These are phyloP conservation scores for Tetrao urogallus DNA, from an alignment of 2,113 vertebrate genomes.

Conservation along the genomic window DNA sequence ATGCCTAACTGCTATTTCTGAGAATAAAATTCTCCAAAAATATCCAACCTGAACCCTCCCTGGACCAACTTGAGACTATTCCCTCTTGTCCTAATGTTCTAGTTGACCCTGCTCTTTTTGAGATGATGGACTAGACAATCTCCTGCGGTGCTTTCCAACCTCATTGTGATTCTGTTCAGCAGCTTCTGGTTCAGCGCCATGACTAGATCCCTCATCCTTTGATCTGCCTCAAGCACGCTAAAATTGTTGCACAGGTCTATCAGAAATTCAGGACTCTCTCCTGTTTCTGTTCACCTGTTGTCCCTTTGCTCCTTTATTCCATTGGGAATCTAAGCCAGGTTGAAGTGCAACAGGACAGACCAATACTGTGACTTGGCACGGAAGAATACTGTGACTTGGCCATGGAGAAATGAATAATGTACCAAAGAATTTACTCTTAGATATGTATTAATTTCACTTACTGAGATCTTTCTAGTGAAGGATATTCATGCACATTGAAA, in stretches of 20 bases:
- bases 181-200: not conserved
- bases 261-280: not conserved
- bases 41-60: too few species aligned
- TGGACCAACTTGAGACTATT: too few species aligned
- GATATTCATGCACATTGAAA: not conserved
- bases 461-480: not conserved
- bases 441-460: not conserved
- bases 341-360: not conserved
- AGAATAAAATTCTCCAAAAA: too few species aligned
- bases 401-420: not conserved
- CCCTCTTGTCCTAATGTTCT: not conserved
- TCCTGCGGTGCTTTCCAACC: not conserved
- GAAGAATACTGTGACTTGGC: not conserved
- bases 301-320: not conserved
- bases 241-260: not conserved
- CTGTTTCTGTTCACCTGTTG: not conserved
- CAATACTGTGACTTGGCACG: not conserved
- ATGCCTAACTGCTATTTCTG: too few species aligned
- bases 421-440: not conserved
- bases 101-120: not conserved
- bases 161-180: not conserved
- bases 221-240: not conserved
- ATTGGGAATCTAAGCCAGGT: not conserved
- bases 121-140: not conserved
- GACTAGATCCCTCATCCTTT: not conserved